Evolutionary conservation across 1,140 invertebrate genomes (phyloP).

Genomic region (Eupristina koningsbergeri): DNA sequence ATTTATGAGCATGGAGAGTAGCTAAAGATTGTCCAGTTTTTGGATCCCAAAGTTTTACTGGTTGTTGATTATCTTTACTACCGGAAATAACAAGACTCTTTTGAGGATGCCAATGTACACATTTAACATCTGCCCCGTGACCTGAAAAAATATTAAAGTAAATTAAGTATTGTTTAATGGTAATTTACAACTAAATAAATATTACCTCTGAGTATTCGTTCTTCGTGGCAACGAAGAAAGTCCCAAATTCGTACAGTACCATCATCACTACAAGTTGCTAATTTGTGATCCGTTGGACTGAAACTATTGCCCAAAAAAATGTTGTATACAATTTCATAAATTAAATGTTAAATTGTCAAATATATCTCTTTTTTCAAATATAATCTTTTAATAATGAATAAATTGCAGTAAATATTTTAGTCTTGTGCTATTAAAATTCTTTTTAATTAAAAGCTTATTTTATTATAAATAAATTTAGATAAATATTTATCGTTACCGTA

Average conservation of each 20-base stretch:
- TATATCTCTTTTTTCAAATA: too few species aligned
- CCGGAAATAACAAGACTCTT: conserved; percentile 97
- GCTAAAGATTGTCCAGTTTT: conserved; percentile 91
- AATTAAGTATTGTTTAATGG: background rate
- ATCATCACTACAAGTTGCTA: conserved; percentile 99
- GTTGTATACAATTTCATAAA: too few species aligned
- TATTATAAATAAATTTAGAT: too few species aligned
- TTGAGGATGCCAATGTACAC: conserved; percentile 99
- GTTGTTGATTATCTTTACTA: conserved; percentile 99
- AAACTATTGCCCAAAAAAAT: conserved; percentile 83
- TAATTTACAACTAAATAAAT: too few species aligned
- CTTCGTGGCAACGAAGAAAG: conserved; percentile 97
- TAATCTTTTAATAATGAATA: too few species aligned
- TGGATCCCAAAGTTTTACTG: conserved; percentile 99
- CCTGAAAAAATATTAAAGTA: conserved; percentile 74
- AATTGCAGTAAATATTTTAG: too few species aligned
- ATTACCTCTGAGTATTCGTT: conserved; percentile 92
- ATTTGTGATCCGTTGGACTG: conserved; percentile 98
- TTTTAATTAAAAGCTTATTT: too few species aligned
- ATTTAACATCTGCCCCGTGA: conserved; percentile 99
- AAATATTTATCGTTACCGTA: too few species aligned
- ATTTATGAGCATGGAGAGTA: conserved; percentile 98
- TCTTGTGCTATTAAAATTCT: too few species aligned
- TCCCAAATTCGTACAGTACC: conserved; percentile 99
- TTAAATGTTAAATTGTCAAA: background rate